phyloP scores from a whole-genome alignment of 2,888 invertebrate genomes.

The Carabus problematicus region DNA sequence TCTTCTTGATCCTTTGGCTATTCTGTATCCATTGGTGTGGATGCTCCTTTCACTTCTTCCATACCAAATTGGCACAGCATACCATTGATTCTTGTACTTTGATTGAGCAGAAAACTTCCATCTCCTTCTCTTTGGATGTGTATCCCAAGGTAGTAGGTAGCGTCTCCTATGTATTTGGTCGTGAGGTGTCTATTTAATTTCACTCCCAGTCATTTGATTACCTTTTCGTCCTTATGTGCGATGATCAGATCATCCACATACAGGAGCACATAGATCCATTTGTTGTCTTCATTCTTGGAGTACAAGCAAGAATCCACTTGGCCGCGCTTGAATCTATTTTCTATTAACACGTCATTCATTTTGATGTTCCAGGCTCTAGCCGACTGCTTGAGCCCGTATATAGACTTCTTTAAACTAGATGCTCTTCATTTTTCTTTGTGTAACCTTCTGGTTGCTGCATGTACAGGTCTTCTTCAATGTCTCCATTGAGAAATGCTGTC shows the following conservation, averaged over 20 bases:
- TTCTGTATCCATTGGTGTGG: conserved; percentile 6
- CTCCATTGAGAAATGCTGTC: conserved; percentile 48
- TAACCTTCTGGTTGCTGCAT: conserved; percentile 21
- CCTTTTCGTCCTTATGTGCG: not conserved
- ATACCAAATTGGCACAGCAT: conserved; percentile 2
- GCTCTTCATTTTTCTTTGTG: conserved; percentile 14
- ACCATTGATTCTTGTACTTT: not conserved
- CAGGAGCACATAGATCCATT: not conserved
- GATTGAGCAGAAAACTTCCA: not conserved
- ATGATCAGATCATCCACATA: conserved; percentile 5
- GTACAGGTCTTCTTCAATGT: conserved; percentile 43
- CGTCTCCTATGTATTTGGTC: not conserved
- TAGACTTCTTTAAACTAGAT: conserved; percentile 19
- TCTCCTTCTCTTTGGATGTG: not conserved
- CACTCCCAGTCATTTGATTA: not conserved
- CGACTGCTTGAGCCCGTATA: conserved; percentile 9
- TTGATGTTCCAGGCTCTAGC: conserved; percentile 10
- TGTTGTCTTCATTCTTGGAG: not conserved
- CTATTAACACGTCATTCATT: not conserved
- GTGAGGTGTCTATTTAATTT: not conserved
- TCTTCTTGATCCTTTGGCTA: not conserved
- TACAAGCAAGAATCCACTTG: conserved; percentile 3
- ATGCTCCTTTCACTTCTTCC: conserved; percentile 3
- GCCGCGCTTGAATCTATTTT: not conserved
- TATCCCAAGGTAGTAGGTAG: conserved; percentile 1